Evolutionary conservation across 2,888 invertebrate genomes (phyloP), one percentile per base, ranked within the genome.

Genomic region (Drosophila anceps): DNA sequence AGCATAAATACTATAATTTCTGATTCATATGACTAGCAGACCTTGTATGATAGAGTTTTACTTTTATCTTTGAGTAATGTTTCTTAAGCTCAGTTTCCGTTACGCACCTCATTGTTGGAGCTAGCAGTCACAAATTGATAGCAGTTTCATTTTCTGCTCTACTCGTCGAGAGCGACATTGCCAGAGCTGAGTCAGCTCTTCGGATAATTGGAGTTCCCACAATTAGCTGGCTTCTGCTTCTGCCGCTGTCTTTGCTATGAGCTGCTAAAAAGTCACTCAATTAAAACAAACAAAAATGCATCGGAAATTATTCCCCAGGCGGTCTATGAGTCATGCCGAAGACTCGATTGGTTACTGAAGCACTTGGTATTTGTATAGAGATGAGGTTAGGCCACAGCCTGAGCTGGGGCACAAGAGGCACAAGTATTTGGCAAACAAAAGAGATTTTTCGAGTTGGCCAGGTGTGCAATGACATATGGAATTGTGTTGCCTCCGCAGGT

Each of bases 271-370:
- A 69, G 62, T 65, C 60, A 44, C 61, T 69, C 70, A 79, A 76
- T 70, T 69, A 70, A 33, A 58, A 62, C 61, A 70, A 62, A 29
- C 79, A 55, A 76, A 76, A 69, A 82, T 37, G 48, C 20, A 33
- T n/a, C 48, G 1, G 10, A 48, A 31, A 48, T 29, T 5, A 4
- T 9, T 10, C 48, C 48, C n/a, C 48, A 29, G 48, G 57, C 66
- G 44, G 41, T 51, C 41, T 54, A 44, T 85, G 88, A 88, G 58
- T 88, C 86, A 82, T 70, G 69, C 37, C 13, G 55, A 8, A 37
- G 46, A 31, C 27, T 50, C 51, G 33, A 18, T 12, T 33, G 29
- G 18, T 18, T 18, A 31, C 18, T 51, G 33, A 35, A 53, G 33
- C 35, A 5, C 51, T 50, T 33, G 50, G 20, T 13, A 51, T 24